Base-by-base conservation (phyloP, 2,888 invertebrate species). In the Thumatha senex region DNA sequence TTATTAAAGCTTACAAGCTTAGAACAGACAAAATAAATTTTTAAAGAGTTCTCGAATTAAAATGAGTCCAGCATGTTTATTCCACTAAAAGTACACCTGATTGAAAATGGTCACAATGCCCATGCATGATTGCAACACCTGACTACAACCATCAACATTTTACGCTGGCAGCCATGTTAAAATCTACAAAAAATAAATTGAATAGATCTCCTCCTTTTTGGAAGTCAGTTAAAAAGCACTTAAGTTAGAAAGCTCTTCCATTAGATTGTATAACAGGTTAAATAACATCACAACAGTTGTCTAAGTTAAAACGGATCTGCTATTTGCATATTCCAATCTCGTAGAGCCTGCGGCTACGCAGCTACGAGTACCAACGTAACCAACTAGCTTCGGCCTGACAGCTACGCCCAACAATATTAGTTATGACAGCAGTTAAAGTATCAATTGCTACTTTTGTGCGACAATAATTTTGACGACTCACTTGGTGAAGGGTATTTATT, bases 281-380 rank as follows among this genome's bases (percentile, higher is more conserved):
- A 78, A 78, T 72, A 61, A 58, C 71, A 61, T 63, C 64, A 78
- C 75, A 85, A 73, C 89, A 89, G 88, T 89, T 89, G 88, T 84
- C 82, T 76, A 86, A 86, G 88, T 87, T 87, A 86, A 84, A 84
- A 79, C 77, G 73, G 78, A 76, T 82, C 73, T 76, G 76, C 61
- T 73, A 90, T 92, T 91, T 89, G 88, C 91, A 92, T 91, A 87
- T 89, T 89, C 86, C 91, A 90, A 89, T 91, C 89, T 85, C 83
- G 58, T 42, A 49, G 56, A 51, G 84, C 87, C 84, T 47, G 66
- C 56, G 79, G 84, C 65, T 56, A 56, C 58, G 18, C 56, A 40
- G 38, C 40, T 24, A 24, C 39, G 44, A 52, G 61, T 58, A 63
- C 58, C 54, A 50, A 46, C 18, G 18, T 31, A 8, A 8, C 8